Conservation (phyloP, 1,140 invertebrate genomes). For the Dinothrombium tinctorium region DNA sequence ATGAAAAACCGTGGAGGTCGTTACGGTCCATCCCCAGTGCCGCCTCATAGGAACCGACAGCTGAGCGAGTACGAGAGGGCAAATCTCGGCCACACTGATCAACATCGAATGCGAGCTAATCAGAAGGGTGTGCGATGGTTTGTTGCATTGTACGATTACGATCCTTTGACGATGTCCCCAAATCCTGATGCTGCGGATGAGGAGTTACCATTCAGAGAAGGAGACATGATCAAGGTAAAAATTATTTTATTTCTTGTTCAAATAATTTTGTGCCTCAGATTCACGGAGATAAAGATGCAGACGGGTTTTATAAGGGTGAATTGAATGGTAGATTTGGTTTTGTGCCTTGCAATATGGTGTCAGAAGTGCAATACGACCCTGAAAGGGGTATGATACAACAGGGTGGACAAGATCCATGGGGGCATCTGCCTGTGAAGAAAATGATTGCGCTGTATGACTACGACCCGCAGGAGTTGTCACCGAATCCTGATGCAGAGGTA, state of each 20-base stretch:
- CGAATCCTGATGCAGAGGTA: slow-evolving; percentile 93
- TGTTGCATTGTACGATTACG: slow-evolving; percentile 86
- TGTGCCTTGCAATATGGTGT: slow-evolving; percentile 96
- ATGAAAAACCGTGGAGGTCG: slow-evolving; percentile 13
- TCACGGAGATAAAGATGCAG: slow-evolving; percentile 84
- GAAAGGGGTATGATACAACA: slow-evolving; percentile 16
- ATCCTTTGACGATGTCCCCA: slow-evolving; percentile 90
- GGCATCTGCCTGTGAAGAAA: slow-evolving; percentile 29
- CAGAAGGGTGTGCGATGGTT: slow-evolving; percentile 37
- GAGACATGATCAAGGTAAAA: slow-evolving; percentile 78
- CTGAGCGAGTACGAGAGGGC: slow-evolving; percentile 8
- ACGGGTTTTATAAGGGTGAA: slow-evolving; percentile 97
- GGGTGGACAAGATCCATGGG: slow-evolving; percentile 4
- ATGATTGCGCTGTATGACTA: slow-evolving; percentile 99
- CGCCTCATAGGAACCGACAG: slow-evolving; percentile 7
- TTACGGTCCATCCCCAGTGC: slow-evolving; percentile 21
- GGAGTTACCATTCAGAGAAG: slow-evolving; percentile 85
- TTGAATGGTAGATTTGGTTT: slow-evolving; percentile 63
- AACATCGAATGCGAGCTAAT: slow-evolving; percentile 1
- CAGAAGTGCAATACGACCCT: slow-evolving; percentile 51
- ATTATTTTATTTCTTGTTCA: neutral
- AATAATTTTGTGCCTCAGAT: slow-evolving; percentile 34
- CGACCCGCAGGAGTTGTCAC: slow-evolving; percentile 83
- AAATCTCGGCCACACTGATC: slow-evolving; percentile 18
- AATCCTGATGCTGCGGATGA: slow-evolving; percentile 92